phyloP scores from a whole-genome alignment of 2,888 invertebrate species.

The Stenodema calcarata region DNA sequence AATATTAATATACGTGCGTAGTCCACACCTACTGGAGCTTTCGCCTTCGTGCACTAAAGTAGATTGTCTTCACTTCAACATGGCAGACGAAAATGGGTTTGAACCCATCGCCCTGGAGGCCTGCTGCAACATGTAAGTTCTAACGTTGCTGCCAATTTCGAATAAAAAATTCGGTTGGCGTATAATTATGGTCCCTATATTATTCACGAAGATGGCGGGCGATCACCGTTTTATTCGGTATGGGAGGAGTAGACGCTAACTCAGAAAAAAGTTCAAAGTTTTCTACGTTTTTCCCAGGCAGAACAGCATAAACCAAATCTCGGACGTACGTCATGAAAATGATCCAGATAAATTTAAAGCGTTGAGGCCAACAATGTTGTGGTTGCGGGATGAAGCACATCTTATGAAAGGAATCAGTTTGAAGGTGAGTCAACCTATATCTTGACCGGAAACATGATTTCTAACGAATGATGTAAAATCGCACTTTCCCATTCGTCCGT shows the following conservation, averaged over 20 bases:
- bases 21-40: no score
- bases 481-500: no score
- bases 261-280: neutral
- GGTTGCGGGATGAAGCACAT: constrained; percentile 37
- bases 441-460: no score
- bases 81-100: neutral
- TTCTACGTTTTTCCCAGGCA: constrained; percentile 12
- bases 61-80: neutral
- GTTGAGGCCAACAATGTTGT: constrained; percentile 25
- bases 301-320: constrained; percentile 31
- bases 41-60: no score
- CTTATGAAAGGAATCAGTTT: constrained; percentile 33
- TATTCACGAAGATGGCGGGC: no score
- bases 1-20: neutral
- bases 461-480: no score
- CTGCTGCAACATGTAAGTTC: neutral
- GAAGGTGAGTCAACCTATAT: constrained; percentile 10
- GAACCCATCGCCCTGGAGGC: neutral
- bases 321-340: neutral
- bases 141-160: neutral
- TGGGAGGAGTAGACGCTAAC: no score
- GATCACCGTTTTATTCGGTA: no score
- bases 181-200: no score
- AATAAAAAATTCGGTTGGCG: no score
- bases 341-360: constrained; percentile 40